phyloP scores from a whole-genome alignment of 2,113 vertebrate species.

The Archocentrus centrarchus region DNA sequence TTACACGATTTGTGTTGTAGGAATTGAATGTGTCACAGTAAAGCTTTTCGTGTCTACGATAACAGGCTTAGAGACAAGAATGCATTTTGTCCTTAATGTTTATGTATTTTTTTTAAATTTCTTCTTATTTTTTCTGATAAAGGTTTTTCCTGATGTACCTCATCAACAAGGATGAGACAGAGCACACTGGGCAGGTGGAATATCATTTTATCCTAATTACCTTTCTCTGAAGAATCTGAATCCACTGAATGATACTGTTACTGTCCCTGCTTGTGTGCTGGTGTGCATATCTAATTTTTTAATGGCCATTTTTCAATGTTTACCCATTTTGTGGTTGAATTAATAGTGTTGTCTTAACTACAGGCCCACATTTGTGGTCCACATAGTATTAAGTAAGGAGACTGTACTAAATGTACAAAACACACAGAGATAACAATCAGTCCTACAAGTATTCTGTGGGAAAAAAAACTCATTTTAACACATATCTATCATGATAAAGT shows the following conservation, averaged over 20 bases:
- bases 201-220: not conserved
- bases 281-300: not conserved
- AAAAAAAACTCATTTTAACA: not conserved
- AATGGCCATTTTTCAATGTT: not conserved
- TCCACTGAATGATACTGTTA: not conserved
- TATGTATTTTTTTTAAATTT: not conserved
- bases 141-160: slow-evolving; percentile 99
- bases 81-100: not conserved
- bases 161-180: slow-evolving; percentile 99
- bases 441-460: no score
- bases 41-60: not conserved
- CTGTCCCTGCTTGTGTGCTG: not conserved
- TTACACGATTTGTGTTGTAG: not conserved
- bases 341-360: not conserved
- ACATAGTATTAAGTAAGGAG: not conserved
- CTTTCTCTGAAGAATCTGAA: slow-evolving; percentile 4
- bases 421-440: no score
- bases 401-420: no score
- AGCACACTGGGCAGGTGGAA: slow-evolving; percentile 95
- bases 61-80: not conserved
- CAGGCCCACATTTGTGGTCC: not conserved
- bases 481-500: not conserved
- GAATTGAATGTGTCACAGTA: not conserved
- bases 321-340: not conserved
- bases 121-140: slow-evolving; percentile 22